phyloP scores from a whole-genome alignment of 1,140 invertebrate species.

The Whitmania pigra region DNA sequence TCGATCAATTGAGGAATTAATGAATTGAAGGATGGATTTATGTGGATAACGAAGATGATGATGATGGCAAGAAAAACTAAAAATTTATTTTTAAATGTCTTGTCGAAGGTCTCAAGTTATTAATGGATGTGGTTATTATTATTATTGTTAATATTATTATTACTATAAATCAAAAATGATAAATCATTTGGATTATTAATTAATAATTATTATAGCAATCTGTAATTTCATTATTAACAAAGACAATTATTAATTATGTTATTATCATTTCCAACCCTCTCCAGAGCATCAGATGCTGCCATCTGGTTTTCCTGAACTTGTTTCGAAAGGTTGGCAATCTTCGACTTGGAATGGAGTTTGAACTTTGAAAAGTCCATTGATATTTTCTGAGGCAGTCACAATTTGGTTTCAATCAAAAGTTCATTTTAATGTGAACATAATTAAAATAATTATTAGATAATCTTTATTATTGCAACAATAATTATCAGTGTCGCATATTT shows the following conservation, averaged over 20 bases:
- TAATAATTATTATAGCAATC: too few relatives aligned
- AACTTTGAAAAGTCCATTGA: background rate
- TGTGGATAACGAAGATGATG: background rate
- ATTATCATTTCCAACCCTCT: background rate
- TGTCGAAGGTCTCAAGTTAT: too few relatives aligned
- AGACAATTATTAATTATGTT: background rate
- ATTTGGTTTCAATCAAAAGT: background rate
- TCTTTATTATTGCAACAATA: too few relatives aligned
- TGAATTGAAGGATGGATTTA: background rate
- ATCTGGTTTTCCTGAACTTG: slow-evolving; percentile 4
- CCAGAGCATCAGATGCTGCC: background rate
- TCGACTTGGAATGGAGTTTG: slow-evolving; percentile 16
- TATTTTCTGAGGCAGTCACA: slow-evolving; percentile 3
- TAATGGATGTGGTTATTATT: too few relatives aligned
- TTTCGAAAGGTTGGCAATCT: slow-evolving; percentile 10
- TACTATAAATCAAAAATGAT: too few relatives aligned
- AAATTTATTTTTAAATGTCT: background rate
- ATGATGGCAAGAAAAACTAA: background rate
- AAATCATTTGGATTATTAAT: too few relatives aligned
- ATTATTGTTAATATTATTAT: too few relatives aligned
- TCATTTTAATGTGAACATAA: too few relatives aligned
- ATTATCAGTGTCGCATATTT: background rate
- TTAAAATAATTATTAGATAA: too few relatives aligned
- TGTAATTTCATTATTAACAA: background rate
- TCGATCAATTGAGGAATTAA: background rate